Evolutionary conservation across 2,113 vertebrate genomes (phyloP).

Genomic region (Poecilia latipinna): DNA sequence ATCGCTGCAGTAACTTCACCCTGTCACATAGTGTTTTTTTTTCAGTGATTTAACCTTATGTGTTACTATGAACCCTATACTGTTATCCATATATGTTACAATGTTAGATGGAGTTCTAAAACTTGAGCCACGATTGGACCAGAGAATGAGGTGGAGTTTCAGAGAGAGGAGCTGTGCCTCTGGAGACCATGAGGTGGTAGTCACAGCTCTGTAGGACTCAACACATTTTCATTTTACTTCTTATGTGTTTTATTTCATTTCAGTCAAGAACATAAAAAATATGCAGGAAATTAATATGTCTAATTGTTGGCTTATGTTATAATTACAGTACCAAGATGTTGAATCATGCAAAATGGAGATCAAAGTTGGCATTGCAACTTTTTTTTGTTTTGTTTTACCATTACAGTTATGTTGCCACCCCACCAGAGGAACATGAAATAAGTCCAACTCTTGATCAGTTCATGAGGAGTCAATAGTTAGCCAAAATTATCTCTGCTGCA

Average conservation of each 20-base stretch:
- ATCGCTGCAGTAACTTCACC: background rate
- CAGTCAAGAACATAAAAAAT: background rate
- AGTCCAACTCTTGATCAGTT: constrained; percentile 32
- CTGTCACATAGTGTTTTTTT: background rate
- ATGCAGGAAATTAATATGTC: background rate
- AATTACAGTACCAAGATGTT: too few relatives aligned
- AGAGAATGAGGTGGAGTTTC: constrained; percentile 57
- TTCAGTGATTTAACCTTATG: background rate
- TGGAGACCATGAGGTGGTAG: background rate
- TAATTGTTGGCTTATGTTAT: background rate
- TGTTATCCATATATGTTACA: constrained; percentile 15
- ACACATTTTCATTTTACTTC: background rate
- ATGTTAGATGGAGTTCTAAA: constrained; percentile 38
- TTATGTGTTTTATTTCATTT: background rate
- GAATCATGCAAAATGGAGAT: too few relatives aligned
- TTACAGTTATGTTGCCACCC: constrained; percentile 1
- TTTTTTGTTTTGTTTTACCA: background rate
- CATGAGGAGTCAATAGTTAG: constrained; percentile 62
- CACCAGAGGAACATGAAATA: constrained; percentile 14
- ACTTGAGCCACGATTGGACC: constrained; percentile 59
- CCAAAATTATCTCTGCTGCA: constrained; percentile 46
- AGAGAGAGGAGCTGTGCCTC: constrained; percentile 18
- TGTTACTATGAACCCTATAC: constrained; percentile 25
- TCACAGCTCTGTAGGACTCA: background rate
- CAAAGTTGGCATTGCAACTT: background rate